A percentile compares a stretch with the other conserved stretches of the same genome.
Conservation (phyloP, 1,140 invertebrate species). For the Trichogramma pretiosum region DNA sequence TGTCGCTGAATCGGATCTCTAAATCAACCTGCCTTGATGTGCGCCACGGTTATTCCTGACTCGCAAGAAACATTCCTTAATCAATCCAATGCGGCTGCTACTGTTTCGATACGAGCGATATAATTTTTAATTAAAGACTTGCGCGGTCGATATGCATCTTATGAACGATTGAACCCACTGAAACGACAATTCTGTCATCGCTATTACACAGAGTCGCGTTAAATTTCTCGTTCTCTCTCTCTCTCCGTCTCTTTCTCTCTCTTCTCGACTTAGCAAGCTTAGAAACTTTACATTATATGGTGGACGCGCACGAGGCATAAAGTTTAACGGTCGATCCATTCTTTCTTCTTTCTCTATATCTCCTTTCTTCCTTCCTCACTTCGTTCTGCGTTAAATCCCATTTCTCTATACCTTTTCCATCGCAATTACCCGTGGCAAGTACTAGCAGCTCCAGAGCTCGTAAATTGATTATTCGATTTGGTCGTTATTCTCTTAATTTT, state of each 20-base stretch:
- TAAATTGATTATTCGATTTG: conserved; percentile 19
- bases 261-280: no score
- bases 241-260: no score
- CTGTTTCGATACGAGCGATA: not conserved
- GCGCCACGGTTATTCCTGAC: no score
- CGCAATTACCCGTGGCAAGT: conserved; percentile 4
- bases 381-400: conserved; percentile 15
- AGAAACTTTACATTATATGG: no score
- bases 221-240: no score
- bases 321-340: conserved; percentile 12
- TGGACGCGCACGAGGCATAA: no score
- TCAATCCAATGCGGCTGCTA: no score
- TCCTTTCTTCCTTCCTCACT: no score
- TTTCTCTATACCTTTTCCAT: conserved; percentile 16
- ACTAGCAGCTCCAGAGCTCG: not conserved
- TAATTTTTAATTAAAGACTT: conserved; percentile 10
- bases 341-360: no score
- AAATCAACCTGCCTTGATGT: conserved; percentile 6
- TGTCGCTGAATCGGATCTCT: conserved; percentile 14
- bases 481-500: conserved; percentile 12
- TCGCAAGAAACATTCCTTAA: conserved; percentile 4
- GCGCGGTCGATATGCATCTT: not conserved
- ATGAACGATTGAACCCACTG: no score
- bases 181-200: no score
- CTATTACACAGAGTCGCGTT: no score